Percentiles rank a stretch among this genome's conserved stretches.
Conservation (phyloP, 2,888 invertebrate species). For the Orchestes rusci region DNA sequence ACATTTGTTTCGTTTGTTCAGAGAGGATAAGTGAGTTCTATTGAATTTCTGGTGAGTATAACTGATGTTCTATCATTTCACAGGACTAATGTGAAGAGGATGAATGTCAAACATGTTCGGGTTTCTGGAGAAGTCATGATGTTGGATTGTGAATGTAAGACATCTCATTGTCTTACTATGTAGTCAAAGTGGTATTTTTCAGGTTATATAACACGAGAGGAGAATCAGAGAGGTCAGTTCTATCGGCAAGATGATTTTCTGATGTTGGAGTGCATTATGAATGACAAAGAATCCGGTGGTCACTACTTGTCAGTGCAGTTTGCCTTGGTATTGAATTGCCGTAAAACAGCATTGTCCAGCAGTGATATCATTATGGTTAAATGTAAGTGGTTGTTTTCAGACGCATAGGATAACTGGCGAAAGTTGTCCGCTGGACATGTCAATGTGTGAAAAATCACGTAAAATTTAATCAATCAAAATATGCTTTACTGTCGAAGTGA, state of each 20-base stretch:
- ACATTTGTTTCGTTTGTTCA: conserved; percentile 25
- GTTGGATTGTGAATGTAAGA: conserved; percentile 29
- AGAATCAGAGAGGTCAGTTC: conserved; percentile 17
- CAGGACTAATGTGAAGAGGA: too few relatives aligned
- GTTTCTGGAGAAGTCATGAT: conserved; percentile 17
- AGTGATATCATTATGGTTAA: too few relatives aligned
- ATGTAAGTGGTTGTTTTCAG: too few relatives aligned
- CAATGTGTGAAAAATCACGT: too few relatives aligned
- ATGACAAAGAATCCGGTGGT: conserved; percentile 14
- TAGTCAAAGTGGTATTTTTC: conserved; percentile 15
- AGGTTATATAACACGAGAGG: conserved; percentile 28
- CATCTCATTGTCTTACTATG: not conserved
- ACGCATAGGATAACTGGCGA: too few relatives aligned
- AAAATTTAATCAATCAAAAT: too few relatives aligned
- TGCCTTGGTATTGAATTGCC: too few relatives aligned
- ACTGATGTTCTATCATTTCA: not conserved
- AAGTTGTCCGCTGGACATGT: too few relatives aligned
- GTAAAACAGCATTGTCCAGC: too few relatives aligned
- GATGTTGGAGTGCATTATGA: conserved; percentile 26
- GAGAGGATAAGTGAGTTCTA: conserved; percentile 1
- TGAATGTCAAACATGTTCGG: conserved; percentile 18
- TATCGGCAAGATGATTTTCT: conserved; percentile 30
- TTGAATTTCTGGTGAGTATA: not conserved
- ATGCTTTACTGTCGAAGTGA: too few relatives aligned
- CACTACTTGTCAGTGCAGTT: too few relatives aligned